Conservation (phyloP, 2,888 invertebrate genomes). For the Tiliacea citrago region DNA sequence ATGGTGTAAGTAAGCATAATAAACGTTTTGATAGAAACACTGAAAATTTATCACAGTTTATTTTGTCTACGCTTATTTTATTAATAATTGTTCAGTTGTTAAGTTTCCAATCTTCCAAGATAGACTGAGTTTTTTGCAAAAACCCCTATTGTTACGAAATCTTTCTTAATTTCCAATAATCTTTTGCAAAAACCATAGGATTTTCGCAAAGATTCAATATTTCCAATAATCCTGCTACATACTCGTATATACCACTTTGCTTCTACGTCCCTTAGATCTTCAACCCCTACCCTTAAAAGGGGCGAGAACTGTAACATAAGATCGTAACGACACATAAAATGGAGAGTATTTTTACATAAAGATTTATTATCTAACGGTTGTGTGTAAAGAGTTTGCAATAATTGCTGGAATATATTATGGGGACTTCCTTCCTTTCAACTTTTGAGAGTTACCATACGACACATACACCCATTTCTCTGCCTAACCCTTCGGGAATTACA, state of each 20-base stretch:
- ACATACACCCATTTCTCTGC: too few relatives aligned
- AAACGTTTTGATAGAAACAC: too few relatives aligned
- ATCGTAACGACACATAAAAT: conserved; percentile 58
- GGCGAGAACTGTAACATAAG: conserved; percentile 59
- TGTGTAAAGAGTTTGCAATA: not conserved
- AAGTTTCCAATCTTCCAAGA: not conserved
- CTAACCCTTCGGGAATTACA: too few relatives aligned
- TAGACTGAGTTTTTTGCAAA: not conserved
- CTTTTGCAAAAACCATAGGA: not conserved
- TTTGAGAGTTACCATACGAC: not conserved
- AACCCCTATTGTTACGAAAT: not conserved
- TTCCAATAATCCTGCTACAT: not conserved
- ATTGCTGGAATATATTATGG: not conserved
- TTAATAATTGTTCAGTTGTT: too few relatives aligned
- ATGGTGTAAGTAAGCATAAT: too few relatives aligned
- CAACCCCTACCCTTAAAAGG: conserved; percentile 54
- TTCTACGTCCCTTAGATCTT: conserved; percentile 52
- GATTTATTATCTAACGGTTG: conserved; percentile 39
- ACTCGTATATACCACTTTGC: conserved; percentile 33
- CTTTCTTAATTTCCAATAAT: not conserved
- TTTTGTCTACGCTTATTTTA: too few relatives aligned
- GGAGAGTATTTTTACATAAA: conserved; percentile 46
- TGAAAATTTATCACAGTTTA: too few relatives aligned
- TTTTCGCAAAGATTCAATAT: not conserved
- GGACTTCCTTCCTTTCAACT: not conserved